Percentiles rank a stretch among this genome's conserved stretches.
Evolutionary conservation across 1,140 invertebrate species (phyloP).

Genomic region (Diprion similis): DNA sequence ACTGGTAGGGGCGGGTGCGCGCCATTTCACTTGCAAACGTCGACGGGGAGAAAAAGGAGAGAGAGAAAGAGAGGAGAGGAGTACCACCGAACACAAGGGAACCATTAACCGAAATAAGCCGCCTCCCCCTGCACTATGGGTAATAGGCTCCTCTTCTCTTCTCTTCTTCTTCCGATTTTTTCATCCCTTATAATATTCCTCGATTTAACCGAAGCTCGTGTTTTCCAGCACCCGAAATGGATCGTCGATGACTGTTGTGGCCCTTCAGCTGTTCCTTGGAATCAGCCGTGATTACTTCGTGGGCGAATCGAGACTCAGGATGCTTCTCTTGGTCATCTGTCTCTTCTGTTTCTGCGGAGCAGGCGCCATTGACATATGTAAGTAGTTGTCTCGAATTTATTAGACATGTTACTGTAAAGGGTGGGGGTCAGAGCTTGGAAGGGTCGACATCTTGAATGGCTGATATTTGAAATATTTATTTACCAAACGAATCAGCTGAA

Average conservation of each 20-base stretch:
- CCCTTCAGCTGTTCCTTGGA: neutral
- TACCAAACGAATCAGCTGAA: too few species aligned
- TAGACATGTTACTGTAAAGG: too few species aligned
- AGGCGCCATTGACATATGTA: conserved; percentile 60
- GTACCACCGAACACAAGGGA: neutral
- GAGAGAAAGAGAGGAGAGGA: conserved; percentile 14
- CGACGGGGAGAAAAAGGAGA: neutral
- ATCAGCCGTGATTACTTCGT: conserved; percentile 40
- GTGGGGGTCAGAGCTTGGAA: too few species aligned
- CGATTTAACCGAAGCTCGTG: conserved; percentile 2
- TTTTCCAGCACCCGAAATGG: conserved; percentile 58
- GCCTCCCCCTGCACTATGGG: conserved; percentile 10
- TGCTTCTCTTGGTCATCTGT: conserved; percentile 52
- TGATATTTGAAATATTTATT: too few species aligned
- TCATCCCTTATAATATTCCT: neutral
- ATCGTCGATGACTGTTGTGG: conserved; percentile 54
- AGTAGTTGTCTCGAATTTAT: conserved; percentile 32
- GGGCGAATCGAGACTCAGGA: conserved; percentile 52
- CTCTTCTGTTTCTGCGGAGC: conserved; percentile 47
- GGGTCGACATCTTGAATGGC: too few species aligned
- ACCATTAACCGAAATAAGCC: conserved; percentile 4
- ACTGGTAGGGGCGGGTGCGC: conserved; percentile 5
- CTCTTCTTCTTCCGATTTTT: neutral
- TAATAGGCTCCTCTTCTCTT: conserved; percentile 9
- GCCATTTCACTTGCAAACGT: conserved; percentile 10